Evolutionary conservation across 1,140 invertebrate species (phyloP).

Genomic region (Araneus ventricosus): DNA sequence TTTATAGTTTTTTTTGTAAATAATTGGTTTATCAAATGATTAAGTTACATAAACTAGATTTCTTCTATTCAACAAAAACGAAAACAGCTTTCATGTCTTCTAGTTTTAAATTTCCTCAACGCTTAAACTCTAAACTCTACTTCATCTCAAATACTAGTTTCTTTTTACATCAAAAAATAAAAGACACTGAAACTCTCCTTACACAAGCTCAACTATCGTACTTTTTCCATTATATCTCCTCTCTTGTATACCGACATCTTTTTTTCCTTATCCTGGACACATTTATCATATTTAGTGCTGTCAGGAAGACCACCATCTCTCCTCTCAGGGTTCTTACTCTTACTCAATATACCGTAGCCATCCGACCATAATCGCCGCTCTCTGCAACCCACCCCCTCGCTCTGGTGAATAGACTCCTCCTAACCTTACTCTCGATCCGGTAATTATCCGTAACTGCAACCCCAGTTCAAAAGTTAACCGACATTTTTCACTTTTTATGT

Average conservation of each 20-base stretch:
- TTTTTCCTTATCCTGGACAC: background rate
- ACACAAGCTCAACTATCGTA: too few species aligned
- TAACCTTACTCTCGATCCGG: background rate
- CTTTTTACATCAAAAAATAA: too few species aligned
- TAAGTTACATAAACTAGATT: too few species aligned
- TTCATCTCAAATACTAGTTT: too few species aligned
- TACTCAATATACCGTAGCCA: conserved; percentile 10
- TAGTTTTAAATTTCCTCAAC: too few species aligned
- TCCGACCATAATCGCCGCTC: background rate
- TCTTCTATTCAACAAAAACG: too few species aligned
- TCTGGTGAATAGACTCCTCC: background rate
- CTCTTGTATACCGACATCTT: background rate
- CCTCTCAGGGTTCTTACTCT: background rate
- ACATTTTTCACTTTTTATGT: conserved; percentile 37
- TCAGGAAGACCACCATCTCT: background rate
- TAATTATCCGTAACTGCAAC: conserved; percentile 34
- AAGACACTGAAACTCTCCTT: background rate
- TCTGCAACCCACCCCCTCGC: background rate
- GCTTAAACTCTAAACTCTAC: background rate
- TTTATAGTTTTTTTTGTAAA: too few species aligned
- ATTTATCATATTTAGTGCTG: conserved; percentile 29
- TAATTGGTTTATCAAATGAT: too few species aligned
- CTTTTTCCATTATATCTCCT: background rate
- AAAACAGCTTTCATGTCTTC: too few species aligned
- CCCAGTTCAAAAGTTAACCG: conserved; percentile 24